Conservation (phyloP, 1,140 invertebrate genomes). For the Sinonovacula constricta region DNA sequence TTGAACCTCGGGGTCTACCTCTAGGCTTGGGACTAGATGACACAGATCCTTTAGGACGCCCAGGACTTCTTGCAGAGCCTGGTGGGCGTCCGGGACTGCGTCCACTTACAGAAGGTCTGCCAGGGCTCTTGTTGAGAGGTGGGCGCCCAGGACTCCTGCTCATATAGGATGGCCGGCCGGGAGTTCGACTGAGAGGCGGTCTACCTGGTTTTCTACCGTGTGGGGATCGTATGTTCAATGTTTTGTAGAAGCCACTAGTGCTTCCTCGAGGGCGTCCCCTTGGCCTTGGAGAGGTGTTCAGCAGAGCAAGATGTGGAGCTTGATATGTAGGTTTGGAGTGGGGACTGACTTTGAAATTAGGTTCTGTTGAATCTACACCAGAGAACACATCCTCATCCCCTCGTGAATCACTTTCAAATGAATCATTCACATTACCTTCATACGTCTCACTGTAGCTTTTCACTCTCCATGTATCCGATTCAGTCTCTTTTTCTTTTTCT, state of each 20-base stretch:
- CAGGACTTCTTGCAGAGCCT: conserved; percentile 28
- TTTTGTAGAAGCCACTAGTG: conserved; percentile 36
- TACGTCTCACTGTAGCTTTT: conserved; percentile 36
- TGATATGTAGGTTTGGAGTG: neutral
- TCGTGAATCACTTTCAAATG: conserved; percentile 4
- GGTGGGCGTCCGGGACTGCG: conserved; percentile 52
- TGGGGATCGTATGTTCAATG: conserved; percentile 11
- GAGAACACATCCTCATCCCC: conserved; percentile 11
- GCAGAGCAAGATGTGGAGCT: neutral
- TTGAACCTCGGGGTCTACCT: conserved; percentile 20
- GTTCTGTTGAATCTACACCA: neutral
- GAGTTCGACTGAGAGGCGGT: conserved; percentile 50
- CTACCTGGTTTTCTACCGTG: conserved; percentile 35
- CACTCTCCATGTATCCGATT: conserved; percentile 29
- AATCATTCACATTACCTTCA: conserved; percentile 17
- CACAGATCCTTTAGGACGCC: conserved; percentile 36
- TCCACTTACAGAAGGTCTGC: conserved; percentile 45
- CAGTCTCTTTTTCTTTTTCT: conserved; percentile 19
- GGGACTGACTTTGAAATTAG: too few relatives aligned
- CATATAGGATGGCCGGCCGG: conserved; percentile 48
- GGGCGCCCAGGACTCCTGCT: conserved; percentile 42
- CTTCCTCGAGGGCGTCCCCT: conserved; percentile 52
- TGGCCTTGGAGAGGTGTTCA: conserved; percentile 21
- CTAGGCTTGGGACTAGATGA: conserved; percentile 32
- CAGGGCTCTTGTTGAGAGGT: conserved; percentile 51